These are phyloP conservation scores for Hemitrygon akajei DNA, from an alignment of 2,797 vertebrate species.

Conservation along the genomic window DNA sequence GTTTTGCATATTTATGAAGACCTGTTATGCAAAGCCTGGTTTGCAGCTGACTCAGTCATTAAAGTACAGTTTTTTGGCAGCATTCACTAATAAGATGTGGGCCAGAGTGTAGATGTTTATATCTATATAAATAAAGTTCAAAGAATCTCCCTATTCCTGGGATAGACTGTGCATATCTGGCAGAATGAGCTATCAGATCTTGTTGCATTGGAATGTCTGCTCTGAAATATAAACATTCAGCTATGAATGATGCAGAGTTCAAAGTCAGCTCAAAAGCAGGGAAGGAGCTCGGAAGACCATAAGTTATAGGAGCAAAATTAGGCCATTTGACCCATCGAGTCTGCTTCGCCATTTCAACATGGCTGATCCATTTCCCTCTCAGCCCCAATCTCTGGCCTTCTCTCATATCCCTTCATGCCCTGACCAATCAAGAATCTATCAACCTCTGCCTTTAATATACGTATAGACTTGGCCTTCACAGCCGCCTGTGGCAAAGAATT, in stretches of 20 bases:
- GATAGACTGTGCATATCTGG: neutral
- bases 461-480: too few relatives aligned
- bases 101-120: neutral
- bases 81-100: neutral
- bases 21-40: neutral
- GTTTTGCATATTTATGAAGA: neutral
- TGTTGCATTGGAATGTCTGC: neutral
- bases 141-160: neutral
- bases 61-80: neutral
- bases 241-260: too few relatives aligned
- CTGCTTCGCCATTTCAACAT: too few relatives aligned
- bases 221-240: neutral
- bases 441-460: too few relatives aligned
- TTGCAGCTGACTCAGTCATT: neutral
- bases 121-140: neutral
- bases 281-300: neutral
- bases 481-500: too few relatives aligned
- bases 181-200: neutral
- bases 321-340: too few relatives aligned
- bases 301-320: too few relatives aligned
- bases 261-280: too few relatives aligned
- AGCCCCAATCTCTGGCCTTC: too few relatives aligned
- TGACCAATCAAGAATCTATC: too few relatives aligned
- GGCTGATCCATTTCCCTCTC: too few relatives aligned
- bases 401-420: too few relatives aligned